Evolutionary conservation across 2,888 invertebrate species (phyloP), one percentile per base, ranked within the genome.

Genomic region (Actias luna): DNA sequence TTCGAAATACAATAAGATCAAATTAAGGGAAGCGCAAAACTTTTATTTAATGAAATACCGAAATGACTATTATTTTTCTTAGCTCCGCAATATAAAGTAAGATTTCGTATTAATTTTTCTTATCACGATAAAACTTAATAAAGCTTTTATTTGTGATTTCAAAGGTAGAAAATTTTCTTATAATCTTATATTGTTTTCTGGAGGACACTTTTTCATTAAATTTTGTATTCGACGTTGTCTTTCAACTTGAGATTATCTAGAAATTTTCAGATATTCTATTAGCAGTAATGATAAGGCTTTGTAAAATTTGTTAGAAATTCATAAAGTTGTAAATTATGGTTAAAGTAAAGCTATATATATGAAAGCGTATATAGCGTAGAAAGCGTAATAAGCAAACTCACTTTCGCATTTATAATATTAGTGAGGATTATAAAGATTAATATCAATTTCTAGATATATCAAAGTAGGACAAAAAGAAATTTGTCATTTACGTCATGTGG

Each of bases 81-180:
- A 0, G 22, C 22, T 22, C 22, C 7, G 12, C 36, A 50, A 50
- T 50, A 25, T 50, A 25, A 25, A 50, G 22, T 25, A 25, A 12
- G 25, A 25, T 12, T 50, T 50, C 25, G 46, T 50, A 18, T 46
- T 59, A 31, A 18, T 46, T 46, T n/a, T 58, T 55, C 1, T 22
- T 1, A 55, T 29, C 55, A n/a, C 55, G 55, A 55, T 55, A 29
- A 25, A 18, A 62, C 14, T 60, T 59, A 63, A 50, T 65, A 60
- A 66, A 62, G 58, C 22, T 16, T 60, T 46, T 66, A 64, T 70
- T 69, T 66, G 58, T 66, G 68, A 70, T 69, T 68, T 65, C 62
- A 36, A 59, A 69, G 69, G 67, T 61, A 65, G 63, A 70, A 52
- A 52, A 65, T 67, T 66, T 72, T 67, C 57, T 66, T 65, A 31